A percentile compares a stretch with the other conserved stretches of the same genome.
These are phyloP conservation scores for Pao palembangensis DNA, from an alignment of 2,113 vertebrate genomes.

Conservation along the genomic window DNA sequence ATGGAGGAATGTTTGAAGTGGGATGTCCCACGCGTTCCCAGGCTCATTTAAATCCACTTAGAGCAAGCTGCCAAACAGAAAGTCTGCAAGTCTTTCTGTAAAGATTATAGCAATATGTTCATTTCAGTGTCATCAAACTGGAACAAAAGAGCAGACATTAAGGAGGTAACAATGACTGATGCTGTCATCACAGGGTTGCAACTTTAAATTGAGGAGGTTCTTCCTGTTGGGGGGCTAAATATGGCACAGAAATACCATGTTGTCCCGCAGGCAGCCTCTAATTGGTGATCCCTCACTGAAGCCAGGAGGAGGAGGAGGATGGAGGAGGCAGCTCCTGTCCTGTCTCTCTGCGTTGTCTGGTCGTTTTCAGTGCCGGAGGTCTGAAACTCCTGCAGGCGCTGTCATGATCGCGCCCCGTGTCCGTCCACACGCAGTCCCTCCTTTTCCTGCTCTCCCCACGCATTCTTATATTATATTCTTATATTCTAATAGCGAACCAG, in stretches of 20 bases:
- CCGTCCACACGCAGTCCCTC: too few species aligned
- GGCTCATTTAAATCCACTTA: neutral
- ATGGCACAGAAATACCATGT: constrained; percentile 5
- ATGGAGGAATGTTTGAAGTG: constrained; percentile 1
- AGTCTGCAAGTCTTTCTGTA: neutral
- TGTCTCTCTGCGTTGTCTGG: constrained; percentile 23
- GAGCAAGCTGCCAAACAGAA: neutral
- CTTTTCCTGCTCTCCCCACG: too few species aligned
- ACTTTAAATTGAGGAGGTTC: neutral
- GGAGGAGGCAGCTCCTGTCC: constrained; percentile 17
- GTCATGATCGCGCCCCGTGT: too few species aligned
- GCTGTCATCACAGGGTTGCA: neutral
- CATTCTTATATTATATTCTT: too few species aligned
- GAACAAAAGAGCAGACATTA: neutral
- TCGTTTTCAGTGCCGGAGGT: constrained; percentile 26
- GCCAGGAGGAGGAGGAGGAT: constrained; percentile 16
- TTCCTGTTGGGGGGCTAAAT: neutral
- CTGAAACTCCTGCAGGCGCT: too few species aligned
- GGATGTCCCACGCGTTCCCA: neutral
- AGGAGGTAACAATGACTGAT: neutral
- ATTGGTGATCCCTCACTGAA: constrained; percentile 11
- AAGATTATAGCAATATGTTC: neutral
- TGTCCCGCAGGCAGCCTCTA: neutral
- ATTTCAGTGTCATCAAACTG: neutral
- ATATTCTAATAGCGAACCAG: neutral